These are phyloP conservation scores for Fragum sueziense DNA, from an alignment of 2,888 invertebrate genomes.

Conservation along the genomic window DNA sequence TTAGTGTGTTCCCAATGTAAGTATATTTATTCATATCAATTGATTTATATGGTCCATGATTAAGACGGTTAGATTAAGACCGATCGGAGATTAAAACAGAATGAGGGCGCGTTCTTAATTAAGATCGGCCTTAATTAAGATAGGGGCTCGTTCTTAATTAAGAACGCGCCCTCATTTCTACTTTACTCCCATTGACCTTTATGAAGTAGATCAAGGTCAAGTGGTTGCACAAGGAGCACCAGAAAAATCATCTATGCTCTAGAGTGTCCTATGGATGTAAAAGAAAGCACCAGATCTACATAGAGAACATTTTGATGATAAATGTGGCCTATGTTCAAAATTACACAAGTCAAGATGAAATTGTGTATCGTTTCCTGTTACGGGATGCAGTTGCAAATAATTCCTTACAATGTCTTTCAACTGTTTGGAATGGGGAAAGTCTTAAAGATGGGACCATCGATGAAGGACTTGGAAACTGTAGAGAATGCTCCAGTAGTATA, in stretches of 20 bases:
- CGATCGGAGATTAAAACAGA: too few relatives aligned
- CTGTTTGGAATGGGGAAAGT: neutral
- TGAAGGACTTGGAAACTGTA: neutral
- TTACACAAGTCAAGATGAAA: neutral
- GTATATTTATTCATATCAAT: too few relatives aligned
- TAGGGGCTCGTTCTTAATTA: too few relatives aligned
- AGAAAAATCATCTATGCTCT: conserved; percentile 20
- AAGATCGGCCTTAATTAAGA: too few relatives aligned
- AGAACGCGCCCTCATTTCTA: too few relatives aligned
- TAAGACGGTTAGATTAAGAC: too few relatives aligned
- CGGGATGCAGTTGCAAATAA: conserved; percentile 25
- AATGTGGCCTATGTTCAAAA: neutral
- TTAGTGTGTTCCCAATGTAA: too few relatives aligned
- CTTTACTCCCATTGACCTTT: too few relatives aligned
- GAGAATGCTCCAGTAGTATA: neutral
- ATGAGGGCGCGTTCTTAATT: too few relatives aligned
- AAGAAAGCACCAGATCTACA: conserved; percentile 19
- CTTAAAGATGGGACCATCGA: conserved; percentile 25
- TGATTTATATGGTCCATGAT: too few relatives aligned
- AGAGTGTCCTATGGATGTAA: conserved; percentile 25
- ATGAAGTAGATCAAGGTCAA: too few relatives aligned
- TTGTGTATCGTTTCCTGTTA: conserved; percentile 9
- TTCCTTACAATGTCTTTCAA: neutral
- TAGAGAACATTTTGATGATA: conserved; percentile 4
- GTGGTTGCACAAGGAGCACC: too few relatives aligned